Evolutionary conservation across 2,797 vertebrate species (phyloP), one percentile per base, ranked within the genome.

Genomic region (Zenarchopterus dispar): DNA sequence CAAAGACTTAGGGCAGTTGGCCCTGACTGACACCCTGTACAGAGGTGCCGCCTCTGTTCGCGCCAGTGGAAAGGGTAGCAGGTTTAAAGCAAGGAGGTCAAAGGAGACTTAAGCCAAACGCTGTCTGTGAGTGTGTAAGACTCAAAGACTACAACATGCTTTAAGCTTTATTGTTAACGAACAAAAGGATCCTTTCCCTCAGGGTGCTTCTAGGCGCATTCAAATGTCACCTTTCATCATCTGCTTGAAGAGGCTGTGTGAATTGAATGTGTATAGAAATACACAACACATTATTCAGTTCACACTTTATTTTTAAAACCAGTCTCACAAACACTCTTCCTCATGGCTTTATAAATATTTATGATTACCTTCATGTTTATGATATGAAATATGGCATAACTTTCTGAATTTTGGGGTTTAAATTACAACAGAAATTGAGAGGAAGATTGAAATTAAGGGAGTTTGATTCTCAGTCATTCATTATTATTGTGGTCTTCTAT

Each of bases 1-100:
- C 87, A 90, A 90, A 91, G 90, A 85, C 84, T 89, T 86, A 83
- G 73, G 50, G 84, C 80, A 87, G 76, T 83, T 89, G 80, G 84
- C 78, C 80, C 88, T 89, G 88, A 91, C 87, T 84, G 81, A 88
- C 78, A 85, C 63, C 50, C 54, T 54, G 71, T 61, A 48, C 60
- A 73, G 50, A 73, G 67, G 63, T 18, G 36, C 77, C 56, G 18
- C 70, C 57, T 67, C 67, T 79, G 72, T 71, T 69, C 11, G 8
- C 74, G 67, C 42, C 56, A 72, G 36, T 84, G 84, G 59, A 84
- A 77, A 77, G 53, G 58, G 62, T 31, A 59, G 78, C 63, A 74
- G 62, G 69, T 85, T 86, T 82, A 78, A 82, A 86, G 60, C 56
- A 85, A 47, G 49, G 33, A 33, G 86, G 84, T 88, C 82, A 88